These are phyloP conservation scores for Eugnorisma glareosa DNA, from an alignment of 2,888 invertebrate species.

Conservation along the genomic window DNA sequence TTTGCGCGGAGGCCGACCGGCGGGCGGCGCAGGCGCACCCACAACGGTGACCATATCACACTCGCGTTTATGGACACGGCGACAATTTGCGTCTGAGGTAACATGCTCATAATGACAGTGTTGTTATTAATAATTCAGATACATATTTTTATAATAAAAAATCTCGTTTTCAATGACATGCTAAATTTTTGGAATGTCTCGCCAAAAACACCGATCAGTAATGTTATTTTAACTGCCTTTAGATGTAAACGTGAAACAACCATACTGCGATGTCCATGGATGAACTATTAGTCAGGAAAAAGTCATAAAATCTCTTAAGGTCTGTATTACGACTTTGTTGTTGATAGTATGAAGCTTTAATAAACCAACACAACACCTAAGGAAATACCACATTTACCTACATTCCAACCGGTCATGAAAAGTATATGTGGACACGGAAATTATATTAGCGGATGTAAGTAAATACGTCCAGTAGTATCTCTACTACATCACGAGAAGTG, in stretches of 20 bases:
- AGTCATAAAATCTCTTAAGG: background rate
- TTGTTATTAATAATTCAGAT: background rate
- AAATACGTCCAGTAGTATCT: background rate
- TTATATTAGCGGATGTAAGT: background rate
- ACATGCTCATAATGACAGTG: slow-evolving; percentile 21
- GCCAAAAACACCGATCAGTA: background rate
- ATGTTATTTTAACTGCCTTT: background rate
- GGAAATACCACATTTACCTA: background rate
- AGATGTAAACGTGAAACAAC: background rate
- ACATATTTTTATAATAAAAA: background rate
- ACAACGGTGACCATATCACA: slow-evolving; percentile 34
- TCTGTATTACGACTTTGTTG: background rate
- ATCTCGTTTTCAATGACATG: background rate
- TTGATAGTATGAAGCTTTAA: background rate
- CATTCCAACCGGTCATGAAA: background rate
- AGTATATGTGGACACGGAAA: slow-evolving; percentile 19
- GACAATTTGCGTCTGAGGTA: slow-evolving; percentile 22
- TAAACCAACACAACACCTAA: background rate
- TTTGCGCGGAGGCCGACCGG: slow-evolving; percentile 46
- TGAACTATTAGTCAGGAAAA: background rate
- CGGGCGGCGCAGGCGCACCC: slow-evolving; percentile 49
- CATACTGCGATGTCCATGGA: background rate
- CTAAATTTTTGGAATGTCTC: background rate
- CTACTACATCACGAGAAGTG: background rate
- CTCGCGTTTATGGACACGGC: slow-evolving; percentile 29